These are phyloP conservation scores for Plusia festucae DNA, from an alignment of 2,888 invertebrate genomes.

Conservation along the genomic window DNA sequence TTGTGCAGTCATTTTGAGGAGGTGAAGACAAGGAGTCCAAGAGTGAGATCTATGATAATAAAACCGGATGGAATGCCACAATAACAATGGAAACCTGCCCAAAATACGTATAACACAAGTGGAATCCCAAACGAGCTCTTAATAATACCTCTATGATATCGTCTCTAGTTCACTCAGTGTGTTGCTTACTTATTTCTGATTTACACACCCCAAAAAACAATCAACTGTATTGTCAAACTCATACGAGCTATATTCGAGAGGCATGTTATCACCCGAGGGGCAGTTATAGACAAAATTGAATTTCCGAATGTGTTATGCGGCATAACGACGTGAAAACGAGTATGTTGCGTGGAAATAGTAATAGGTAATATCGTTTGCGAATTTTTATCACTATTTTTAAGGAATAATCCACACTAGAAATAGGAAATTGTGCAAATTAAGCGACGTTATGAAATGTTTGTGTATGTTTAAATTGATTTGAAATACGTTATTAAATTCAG, in stretches of 20 bases:
- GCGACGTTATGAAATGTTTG: no score
- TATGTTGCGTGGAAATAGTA: constrained; percentile 70
- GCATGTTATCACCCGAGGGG: constrained; percentile 13
- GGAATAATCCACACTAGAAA: neutral
- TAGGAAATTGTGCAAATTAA: no score
- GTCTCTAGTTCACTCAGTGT: constrained; percentile 73
- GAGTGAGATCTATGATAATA: no score
- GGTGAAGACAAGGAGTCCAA: no score
- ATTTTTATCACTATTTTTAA: constrained; percentile 29
- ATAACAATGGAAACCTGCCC: constrained; percentile 62
- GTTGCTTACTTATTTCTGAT: constrained; percentile 73
- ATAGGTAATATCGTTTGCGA: constrained; percentile 31
- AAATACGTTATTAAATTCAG: no score
- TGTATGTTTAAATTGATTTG: no score
- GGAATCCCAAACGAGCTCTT: constrained; percentile 87
- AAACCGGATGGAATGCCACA: neutral
- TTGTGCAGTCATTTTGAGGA: no score
- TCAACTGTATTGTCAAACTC: constrained; percentile 44
- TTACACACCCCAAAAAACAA: constrained; percentile 50
- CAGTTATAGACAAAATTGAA: constrained; percentile 74
- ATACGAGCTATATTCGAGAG: constrained; percentile 52
- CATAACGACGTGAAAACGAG: constrained; percentile 75
- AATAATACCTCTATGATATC: constrained; percentile 85
- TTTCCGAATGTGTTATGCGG: constrained; percentile 71
- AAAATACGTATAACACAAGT: constrained; percentile 75